phyloP scores from a whole-genome alignment of 2,113 vertebrate species.

The Prochilodus magdalenae region DNA sequence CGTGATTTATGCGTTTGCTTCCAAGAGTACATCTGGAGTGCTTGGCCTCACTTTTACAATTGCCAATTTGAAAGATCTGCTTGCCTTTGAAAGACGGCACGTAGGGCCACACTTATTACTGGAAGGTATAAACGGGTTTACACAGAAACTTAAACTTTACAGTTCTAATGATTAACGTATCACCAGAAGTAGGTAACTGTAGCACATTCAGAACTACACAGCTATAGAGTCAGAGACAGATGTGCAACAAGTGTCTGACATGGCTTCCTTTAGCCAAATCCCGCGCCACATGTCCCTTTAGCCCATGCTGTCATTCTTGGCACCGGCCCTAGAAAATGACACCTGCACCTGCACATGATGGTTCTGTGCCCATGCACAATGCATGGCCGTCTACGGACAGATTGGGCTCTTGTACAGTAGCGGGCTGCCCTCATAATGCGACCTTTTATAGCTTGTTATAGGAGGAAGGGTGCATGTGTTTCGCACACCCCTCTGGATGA shows the following conservation, averaged over 20 bases:
- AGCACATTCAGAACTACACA: neutral
- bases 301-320: constrained; percentile 41
- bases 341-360: constrained; percentile 63
- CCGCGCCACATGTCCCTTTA: constrained; percentile 33
- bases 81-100: constrained; percentile 10
- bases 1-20: neutral
- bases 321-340: constrained; percentile 41
- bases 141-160: constrained; percentile 19
- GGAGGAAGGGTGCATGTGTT: constrained; percentile 76
- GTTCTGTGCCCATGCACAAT: constrained; percentile 62
- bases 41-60: constrained; percentile 17
- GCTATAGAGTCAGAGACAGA: constrained; percentile 55
- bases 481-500: constrained; percentile 71
- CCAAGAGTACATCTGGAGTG: neutral
- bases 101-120: constrained; percentile 2
- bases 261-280: constrained; percentile 53
- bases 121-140: constrained; percentile 24
- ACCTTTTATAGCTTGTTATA: constrained; percentile 64
- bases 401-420: constrained; percentile 81
- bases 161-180: constrained; percentile 31
- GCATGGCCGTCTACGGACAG: constrained; percentile 72
- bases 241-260: constrained; percentile 70
- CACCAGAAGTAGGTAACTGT: neutral
- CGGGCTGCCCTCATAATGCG: constrained; percentile 78
- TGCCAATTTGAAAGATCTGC: neutral